Base-by-base conservation (phyloP, 2,113 vertebrate species). In the Tringa solitaria region DNA sequence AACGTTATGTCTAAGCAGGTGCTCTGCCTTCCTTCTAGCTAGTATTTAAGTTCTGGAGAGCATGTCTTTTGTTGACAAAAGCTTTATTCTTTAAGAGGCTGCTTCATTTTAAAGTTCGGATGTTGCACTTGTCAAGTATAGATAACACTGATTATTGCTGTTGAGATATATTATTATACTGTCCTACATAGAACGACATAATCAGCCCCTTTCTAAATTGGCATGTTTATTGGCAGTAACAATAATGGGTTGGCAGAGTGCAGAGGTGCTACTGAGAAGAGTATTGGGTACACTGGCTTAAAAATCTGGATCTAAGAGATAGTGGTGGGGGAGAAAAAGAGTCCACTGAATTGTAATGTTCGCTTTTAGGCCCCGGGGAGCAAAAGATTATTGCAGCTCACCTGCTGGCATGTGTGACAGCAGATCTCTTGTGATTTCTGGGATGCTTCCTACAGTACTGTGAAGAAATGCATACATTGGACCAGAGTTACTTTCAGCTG, bases 51-150 rank as follows among this genome's bases (percentile, higher is more conserved):
- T 68, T 45, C 79, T 60, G 43, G 27, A 72, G 56, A 72, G 12
- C 13, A 13, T 4, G 17, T n/a, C 12, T 69, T 82, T 76, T 85
- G 59, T 73, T 84, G 81, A 67, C 46, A 70, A 84, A 92, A 90
- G 76, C 56, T 77, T 77, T 89, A 30, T 57, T 50, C 61, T 51
- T 57, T 56, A 84, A 88, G 76, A 67, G 43, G 4, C 12, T 91
- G 50, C 59, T 85, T 92, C 33, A 79, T 95, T 96, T 92, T 84
- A 43, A 69, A 96, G 81, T 91, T 90, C 88, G 73, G 68, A 81
- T 50, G 53, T 72, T 69, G 24, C 30, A 20, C 48, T 92, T 67
- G 54, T 90, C 60, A 82, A 82, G 53, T 51, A 35, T 2, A 53
- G 65, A 91, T 96, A 96, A 87, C 50, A 76, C 56, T 89, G 61